phyloP scores from a whole-genome alignment of 2,797 vertebrate genomes.

The Sebastes paucispinis region DNA sequence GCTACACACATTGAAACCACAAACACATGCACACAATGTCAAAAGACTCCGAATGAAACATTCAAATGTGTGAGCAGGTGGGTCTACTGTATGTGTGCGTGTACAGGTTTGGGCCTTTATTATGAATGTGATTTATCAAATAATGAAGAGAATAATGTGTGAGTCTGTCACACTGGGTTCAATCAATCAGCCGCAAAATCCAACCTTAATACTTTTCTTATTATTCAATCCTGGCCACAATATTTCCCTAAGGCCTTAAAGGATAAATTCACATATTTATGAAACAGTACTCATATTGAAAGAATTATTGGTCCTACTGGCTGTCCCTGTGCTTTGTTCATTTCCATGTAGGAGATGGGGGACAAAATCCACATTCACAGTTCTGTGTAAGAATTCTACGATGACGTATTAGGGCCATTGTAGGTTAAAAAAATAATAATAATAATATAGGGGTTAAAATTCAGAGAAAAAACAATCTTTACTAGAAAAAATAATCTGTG shows the following conservation, averaged over 20 bases:
- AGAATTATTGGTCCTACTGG: too few relatives aligned
- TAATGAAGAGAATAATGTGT: neutral
- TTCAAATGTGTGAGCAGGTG: neutral
- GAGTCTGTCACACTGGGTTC: conserved; percentile 36
- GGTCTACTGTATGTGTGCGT: neutral
- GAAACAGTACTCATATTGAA: neutral
- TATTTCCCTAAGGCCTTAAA: neutral
- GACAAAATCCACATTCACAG: too few relatives aligned
- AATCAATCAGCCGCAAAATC: neutral
- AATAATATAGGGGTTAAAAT: too few relatives aligned
- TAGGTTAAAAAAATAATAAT: too few relatives aligned
- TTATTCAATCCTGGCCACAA: neutral
- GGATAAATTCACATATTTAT: neutral
- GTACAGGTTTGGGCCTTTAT: neutral
- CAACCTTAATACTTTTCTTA: neutral
- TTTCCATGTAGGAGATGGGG: too few relatives aligned
- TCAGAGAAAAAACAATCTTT: too few relatives aligned
- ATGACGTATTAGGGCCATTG: too few relatives aligned
- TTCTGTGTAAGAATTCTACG: too few relatives aligned
- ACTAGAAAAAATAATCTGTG: too few relatives aligned
- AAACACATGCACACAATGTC: neutral
- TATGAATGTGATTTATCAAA: neutral
- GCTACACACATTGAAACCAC: neutral
- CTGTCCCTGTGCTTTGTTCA: too few relatives aligned
- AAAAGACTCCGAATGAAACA: neutral